Conservation (phyloP, 2,797 vertebrate genomes). For the Meriones psammophilus region DNA sequence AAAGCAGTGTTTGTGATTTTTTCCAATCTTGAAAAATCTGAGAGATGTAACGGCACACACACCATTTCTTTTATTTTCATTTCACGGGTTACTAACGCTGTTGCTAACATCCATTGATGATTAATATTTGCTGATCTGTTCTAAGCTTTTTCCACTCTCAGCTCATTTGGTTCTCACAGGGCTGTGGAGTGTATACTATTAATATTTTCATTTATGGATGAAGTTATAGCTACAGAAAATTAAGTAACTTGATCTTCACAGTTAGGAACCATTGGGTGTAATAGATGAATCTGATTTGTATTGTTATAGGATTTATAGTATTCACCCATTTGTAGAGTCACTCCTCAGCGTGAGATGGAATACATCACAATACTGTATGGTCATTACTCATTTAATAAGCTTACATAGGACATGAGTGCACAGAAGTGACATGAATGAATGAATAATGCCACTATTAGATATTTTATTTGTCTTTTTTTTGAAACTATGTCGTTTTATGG, state of each 20-base stretch:
- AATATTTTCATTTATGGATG: slow-evolving; percentile 13
- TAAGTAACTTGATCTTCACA: slow-evolving; percentile 22
- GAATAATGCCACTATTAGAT: background rate
- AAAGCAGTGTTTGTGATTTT: background rate
- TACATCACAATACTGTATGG: background rate
- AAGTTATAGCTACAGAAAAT: background rate
- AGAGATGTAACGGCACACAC: background rate
- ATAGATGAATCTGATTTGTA: background rate
- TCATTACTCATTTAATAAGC: background rate
- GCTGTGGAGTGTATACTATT: background rate
- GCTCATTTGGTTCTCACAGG: background rate
- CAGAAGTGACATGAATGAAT: background rate
- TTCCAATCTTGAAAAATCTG: background rate
- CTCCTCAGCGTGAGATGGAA: background rate
- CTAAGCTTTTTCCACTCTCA: background rate
- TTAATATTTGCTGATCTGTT: slow-evolving; percentile 20
- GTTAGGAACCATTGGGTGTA: background rate
- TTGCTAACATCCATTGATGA: background rate
- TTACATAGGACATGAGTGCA: background rate
- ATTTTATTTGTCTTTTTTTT: background rate
- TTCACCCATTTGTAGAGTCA: background rate
- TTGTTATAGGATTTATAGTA: background rate
- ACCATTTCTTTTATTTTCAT: background rate
- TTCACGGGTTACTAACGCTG: background rate
- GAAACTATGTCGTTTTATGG: background rate